Evolutionary conservation across 2,113 vertebrate species (phyloP).

Genomic region (Mobula birostris): DNA sequence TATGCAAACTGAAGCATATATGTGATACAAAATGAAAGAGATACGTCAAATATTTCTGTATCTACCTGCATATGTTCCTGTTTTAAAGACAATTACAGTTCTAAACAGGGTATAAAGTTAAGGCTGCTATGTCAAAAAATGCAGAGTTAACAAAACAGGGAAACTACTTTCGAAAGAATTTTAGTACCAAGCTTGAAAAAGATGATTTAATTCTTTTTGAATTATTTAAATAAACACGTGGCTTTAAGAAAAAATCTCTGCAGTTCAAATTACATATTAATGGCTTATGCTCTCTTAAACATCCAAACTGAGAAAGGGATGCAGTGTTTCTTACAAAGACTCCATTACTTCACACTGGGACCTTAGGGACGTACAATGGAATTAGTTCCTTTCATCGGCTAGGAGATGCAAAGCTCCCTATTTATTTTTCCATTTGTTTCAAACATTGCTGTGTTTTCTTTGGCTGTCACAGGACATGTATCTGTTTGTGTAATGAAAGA

Average conservation of each 20-base stretch:
- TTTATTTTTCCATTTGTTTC: slow-evolving; percentile 35
- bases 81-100: neutral
- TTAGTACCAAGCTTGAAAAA: neutral
- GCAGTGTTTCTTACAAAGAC: slow-evolving; percentile 19
- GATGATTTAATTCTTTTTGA: neutral
- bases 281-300: slow-evolving; percentile 26
- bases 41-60: neutral
- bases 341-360: slow-evolving; percentile 15
- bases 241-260: slow-evolving; percentile 30
- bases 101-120: neutral
- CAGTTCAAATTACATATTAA: slow-evolving; percentile 32
- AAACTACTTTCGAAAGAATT: neutral
- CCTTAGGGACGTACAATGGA: slow-evolving; percentile 18
- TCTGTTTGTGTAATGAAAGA: slow-evolving; percentile 30
- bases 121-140: neutral
- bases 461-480: slow-evolving; percentile 24
- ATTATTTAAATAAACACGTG: slow-evolving; percentile 37
- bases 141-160: neutral
- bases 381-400: slow-evolving; percentile 24
- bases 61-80: neutral
- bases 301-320: slow-evolving; percentile 34
- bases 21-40: neutral
- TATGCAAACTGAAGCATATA: neutral
- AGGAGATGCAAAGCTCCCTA: slow-evolving; percentile 1
- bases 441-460: slow-evolving; percentile 24